Percentiles rank a stretch among this genome's conserved stretches.
Evolutionary conservation across 2,888 invertebrate species (phyloP).

Genomic region (Cordilura impudica): DNA sequence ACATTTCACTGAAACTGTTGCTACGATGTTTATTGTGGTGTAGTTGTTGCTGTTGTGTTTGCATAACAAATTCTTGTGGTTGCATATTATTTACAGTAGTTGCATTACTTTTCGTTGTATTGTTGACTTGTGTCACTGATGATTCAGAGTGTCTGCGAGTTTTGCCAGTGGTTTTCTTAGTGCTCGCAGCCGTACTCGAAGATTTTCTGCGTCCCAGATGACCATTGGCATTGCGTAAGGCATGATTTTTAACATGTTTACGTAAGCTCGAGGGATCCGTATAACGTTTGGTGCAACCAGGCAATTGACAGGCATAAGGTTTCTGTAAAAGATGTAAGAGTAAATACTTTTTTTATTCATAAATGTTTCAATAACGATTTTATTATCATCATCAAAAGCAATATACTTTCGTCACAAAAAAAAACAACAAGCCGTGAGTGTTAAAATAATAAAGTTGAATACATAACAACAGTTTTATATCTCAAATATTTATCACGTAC

Average conservation of each 20-base stretch:
- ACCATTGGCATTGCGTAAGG: conserved; percentile 72
- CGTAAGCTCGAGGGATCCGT: conserved; percentile 95
- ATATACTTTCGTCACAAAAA: no score
- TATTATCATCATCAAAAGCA: no score
- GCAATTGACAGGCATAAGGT: conserved; percentile 93
- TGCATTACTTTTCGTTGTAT: conserved; percentile 35
- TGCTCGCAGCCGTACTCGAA: conserved; percentile 63
- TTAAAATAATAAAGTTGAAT: no score
- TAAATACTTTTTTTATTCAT: conserved; percentile 7
- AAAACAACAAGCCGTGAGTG: no score
- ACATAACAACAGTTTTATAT: no score
- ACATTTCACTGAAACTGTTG: conserved; percentile 72
- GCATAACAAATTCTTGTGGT: conserved; percentile 25
- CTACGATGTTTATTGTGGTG: conserved; percentile 69
- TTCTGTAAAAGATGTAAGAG: conserved; percentile 81
- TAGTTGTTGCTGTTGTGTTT: conserved; percentile 49
- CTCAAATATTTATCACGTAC: no score
- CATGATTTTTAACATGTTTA: conserved; percentile 94
- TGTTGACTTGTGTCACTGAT: conserved; percentile 43
- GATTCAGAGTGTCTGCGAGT: conserved; percentile 62
- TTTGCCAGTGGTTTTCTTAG: conserved; percentile 56
- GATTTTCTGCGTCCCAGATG: conserved; percentile 75
- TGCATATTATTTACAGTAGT: conserved; percentile 23
- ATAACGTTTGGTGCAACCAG: conserved; percentile 93
- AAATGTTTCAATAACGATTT: no score